phyloP scores from a whole-genome alignment of 2,797 vertebrate species.

The Silurus lanzhouensis region DNA sequence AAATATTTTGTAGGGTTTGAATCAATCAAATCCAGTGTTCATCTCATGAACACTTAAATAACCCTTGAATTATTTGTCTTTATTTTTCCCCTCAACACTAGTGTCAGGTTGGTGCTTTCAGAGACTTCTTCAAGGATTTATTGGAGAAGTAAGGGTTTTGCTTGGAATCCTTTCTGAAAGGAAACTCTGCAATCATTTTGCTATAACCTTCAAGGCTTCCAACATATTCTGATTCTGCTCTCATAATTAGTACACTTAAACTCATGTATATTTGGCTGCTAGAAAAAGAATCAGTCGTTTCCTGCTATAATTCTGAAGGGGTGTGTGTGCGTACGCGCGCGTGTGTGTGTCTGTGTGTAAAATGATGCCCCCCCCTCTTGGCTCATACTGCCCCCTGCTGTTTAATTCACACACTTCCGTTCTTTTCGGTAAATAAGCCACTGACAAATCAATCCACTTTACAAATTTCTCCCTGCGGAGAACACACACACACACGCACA shows the following conservation, averaged over 20 bases:
- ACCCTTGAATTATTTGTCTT: not conserved
- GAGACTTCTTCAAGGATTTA: not conserved
- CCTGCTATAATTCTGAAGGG: not conserved
- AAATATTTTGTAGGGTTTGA: no score
- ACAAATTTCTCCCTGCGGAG: conserved; percentile 30
- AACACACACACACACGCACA: not conserved
- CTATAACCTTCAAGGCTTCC: no score
- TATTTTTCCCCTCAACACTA: no score
- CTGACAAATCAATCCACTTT: conserved; percentile 47
- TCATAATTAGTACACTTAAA: not conserved
- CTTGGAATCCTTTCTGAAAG: not conserved
- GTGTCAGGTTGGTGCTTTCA: not conserved
- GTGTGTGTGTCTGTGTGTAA: conserved; percentile 1
- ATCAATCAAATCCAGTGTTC: not conserved
- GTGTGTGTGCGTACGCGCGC: conserved; percentile 9
- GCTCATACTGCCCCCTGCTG: conserved; percentile 60
- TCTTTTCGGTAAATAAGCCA: conserved; percentile 23
- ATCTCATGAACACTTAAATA: not conserved
- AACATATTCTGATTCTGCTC: not conserved
- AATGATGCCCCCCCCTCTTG: conserved; percentile 13
- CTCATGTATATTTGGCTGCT: not conserved
- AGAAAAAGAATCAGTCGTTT: not conserved
- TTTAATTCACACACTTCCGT: conserved; percentile 30
- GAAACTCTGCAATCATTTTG: not conserved
- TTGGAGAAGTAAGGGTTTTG: not conserved